Evolutionary conservation across 2,888 invertebrate genomes (phyloP), one percentile per base, ranked within the genome.

Genomic region (Geophilus truncorum): DNA sequence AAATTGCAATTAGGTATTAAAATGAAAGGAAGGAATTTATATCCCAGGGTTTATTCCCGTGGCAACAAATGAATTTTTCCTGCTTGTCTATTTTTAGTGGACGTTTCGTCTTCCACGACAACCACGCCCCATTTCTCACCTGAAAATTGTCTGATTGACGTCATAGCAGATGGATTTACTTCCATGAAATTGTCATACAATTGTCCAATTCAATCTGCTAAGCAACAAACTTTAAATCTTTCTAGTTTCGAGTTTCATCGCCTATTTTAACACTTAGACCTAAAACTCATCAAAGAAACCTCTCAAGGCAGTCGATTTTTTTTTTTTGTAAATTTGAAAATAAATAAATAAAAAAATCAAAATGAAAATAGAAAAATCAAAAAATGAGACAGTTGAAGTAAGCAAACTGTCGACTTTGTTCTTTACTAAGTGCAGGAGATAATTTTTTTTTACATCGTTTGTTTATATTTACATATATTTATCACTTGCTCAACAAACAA

Each of bases 401-500:
- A 70, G 70, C 70, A 70, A 70, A 70, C 70, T 70, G 70, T 70
- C 70, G 25, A 70, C 70, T 70, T 70, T 62, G 7, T 70, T 62
- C 70, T 70, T 70, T 70, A 70, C 70, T 70, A 70, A 70, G 70
- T 70, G 70, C 70, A 70, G 70, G 28, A 70, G 70, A 70, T 70
- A 70, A 70, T 25, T 70, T 70, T 62, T 62, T 62, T 70, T 25
- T 28, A 18, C 18, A 51, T 51, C 51, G 51, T 51, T 51, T 51
- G 51, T 70, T 70, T 70, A 70, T 70, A 70, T 70, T 70, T 70
- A 70, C 70, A 70, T 28, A 70, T 70, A 70, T 70, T 70, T 70
- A 70, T 70, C 70, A 70, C 70, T 70, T 70, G 70, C 70, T 70
- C 70, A 70, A 70, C 70, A 70, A 70, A 70, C 70, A 70, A 70